Base-by-base conservation (phyloP, 2,888 invertebrate species). In the Tenthredo amoena region DNA sequence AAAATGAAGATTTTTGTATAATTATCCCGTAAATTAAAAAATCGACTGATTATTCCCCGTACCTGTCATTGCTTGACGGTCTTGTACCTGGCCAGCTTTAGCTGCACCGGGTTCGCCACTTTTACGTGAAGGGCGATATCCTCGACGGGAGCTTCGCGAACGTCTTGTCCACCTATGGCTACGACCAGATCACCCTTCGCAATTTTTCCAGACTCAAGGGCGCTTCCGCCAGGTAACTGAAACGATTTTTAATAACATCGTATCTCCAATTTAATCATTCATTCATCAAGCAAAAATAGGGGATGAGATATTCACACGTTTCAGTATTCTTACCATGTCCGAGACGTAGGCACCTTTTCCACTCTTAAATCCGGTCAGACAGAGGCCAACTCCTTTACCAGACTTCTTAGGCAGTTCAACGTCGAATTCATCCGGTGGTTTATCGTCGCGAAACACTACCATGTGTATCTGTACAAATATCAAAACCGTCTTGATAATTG, bases 121-220 rank as follows among this genome's bases (percentile, higher is more conserved):
- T 98, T 97, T 94, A 99, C 99, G 89, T 99, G 95, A 84, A 98
- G 95, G 21, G 98, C 97, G 76, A 98, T 98, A 88, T 98, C 97
- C 90, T 98, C 96, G 91, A 98, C 97, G 82, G 96, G 96, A 7
- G 96, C 95, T 68, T 95, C 95, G 87, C 96, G 96, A 84, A 98
- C 94, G 88, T 98, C 97, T 90, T 98, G 97, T 4, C 97, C 98
- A 93, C 99, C 98, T 18, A 99, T 97, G 50, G 98, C 95, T 10
- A 98, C 94, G 81, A 99, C 96, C 90, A 98, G 96, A 94, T 99
- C 99, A 31, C 99, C 99, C 90, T 97, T 97, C 94, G 98, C 97
- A 87, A 99, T 95, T 85, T 98, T 96, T 5, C 97, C 98, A 93
- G 99, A 99, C 55, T 97, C 94, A 87, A 97, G 96, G 0, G 99